phyloP scores from a whole-genome alignment of 1,140 invertebrate species.

The Helicorthomorpha holstii region DNA sequence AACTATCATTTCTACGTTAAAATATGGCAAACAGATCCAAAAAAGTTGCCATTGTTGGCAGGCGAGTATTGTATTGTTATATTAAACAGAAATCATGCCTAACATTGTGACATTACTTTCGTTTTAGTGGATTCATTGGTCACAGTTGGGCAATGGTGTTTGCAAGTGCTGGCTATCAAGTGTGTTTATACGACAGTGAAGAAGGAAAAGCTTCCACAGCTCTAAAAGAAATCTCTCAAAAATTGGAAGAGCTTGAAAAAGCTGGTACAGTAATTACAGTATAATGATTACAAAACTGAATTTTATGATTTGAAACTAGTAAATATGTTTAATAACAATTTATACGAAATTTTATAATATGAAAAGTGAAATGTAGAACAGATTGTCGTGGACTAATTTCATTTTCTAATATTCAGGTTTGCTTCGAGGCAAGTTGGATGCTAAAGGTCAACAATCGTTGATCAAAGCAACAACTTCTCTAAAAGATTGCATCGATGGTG shows the following conservation, averaged over 20 bases:
- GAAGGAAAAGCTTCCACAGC: conserved; percentile 41
- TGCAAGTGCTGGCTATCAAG: conserved; percentile 71
- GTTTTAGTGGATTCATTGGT: conserved; percentile 72
- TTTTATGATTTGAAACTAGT: no score
- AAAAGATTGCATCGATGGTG: conserved; percentile 20
- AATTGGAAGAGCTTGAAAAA: conserved; percentile 52
- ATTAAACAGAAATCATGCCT: no score
- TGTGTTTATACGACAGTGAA: conserved; percentile 65
- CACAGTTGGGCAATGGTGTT: conserved; percentile 92
- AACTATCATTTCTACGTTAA: no score
- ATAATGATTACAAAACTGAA: no score
- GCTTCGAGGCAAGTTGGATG: conserved; percentile 45
- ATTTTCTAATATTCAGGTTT: conserved; percentile 10
- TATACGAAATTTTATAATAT: no score
- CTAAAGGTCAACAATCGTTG: conserved; percentile 51
- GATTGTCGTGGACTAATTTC: no score
- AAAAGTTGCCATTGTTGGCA: no score
- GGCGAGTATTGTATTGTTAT: no score
- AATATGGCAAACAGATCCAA: no score
- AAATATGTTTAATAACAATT: background rate
- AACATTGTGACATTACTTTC: no score
- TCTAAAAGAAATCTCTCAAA: conserved; percentile 48
- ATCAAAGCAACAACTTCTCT: conserved; percentile 34
- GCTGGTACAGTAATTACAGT: conserved; percentile 30
- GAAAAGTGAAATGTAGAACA: no score